Conservation (phyloP, 2,888 invertebrate genomes). For the Lasioglossum leucozonium region DNA sequence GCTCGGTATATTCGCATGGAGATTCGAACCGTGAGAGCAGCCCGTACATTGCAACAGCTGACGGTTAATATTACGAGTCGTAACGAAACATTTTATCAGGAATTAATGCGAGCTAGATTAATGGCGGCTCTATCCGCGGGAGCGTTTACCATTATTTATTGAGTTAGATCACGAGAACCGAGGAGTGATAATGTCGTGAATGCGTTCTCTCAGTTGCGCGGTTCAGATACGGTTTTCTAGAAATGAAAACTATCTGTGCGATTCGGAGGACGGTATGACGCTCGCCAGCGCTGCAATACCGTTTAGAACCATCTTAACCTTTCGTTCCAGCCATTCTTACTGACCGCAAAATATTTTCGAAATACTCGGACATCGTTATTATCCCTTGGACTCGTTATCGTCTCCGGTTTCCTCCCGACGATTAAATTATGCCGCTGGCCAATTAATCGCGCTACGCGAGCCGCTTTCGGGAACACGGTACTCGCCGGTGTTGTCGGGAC, state of each 20-base stretch:
- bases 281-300: slow-evolving; percentile 21
- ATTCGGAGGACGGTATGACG: slow-evolving; percentile 33
- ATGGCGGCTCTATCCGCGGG: neutral
- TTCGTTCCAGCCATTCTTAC: slow-evolving; percentile 51
- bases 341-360: neutral
- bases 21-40: neutral
- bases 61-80: neutral
- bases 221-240: slow-evolving; percentile 23
- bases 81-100: neutral
- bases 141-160: neutral
- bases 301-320: slow-evolving; percentile 59
- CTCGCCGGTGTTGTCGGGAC: neutral
- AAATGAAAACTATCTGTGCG: slow-evolving; percentile 44
- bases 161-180: neutral
- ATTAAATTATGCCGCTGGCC: neutral
- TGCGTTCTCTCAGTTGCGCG: slow-evolving; percentile 35
- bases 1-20: neutral
- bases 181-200: slow-evolving; percentile 7
- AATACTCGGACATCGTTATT: neutral
- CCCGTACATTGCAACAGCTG: neutral
- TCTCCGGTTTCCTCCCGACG: neutral
- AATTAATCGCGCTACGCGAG: slow-evolving; percentile 1
- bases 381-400: neutral
- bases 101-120: neutral
- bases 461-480: neutral